Base-by-base conservation (phyloP, 2,888 invertebrate species). In the Cybosia mesomella region DNA sequence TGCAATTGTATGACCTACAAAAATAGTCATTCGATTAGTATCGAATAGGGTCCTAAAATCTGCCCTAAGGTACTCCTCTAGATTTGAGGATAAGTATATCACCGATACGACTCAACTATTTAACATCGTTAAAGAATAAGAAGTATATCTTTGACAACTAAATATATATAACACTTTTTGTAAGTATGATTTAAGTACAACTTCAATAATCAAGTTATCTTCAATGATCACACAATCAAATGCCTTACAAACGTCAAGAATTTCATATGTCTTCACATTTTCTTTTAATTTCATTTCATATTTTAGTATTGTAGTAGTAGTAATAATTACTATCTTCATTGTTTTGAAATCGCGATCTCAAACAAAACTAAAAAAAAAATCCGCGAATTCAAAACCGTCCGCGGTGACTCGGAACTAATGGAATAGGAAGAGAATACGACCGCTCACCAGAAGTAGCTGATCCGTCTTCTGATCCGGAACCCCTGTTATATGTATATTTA, bases 1-100 rank as follows among this genome's bases (percentile, higher is more conserved):
- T 98, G 92, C 99, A 99, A 94, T 99, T 99, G 93, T 99, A 99
- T 34, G 98, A 98, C 65, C 94, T 94, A 9, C 7, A 10, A 5
- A 24, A 8, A n/a, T 53, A 28, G 18, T 3, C 7, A 34, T 34
- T 34, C 28, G 4, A 10, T 8, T 8, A 28, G 8, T 28, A 58
- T 10, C 9, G 0, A 9, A 5, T 28, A 58, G n/a, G n/a, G 1
- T 8, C n/a, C 32, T 28, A 18, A 57, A 10, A n/a, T n/a, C 4
- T 34, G 8, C 32, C 58, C 34, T 34, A 11, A 34, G 32, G 34
- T 32, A 32, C 58, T 11, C 58, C 34, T 34, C 11, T 32, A 21
- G 18, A 13, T 34, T 34, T 21, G 13, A n/a, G n/a, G 28, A 1
- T 0, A 1, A 10, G 4, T 39, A 39, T 18, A 28, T 43, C 2